Evolutionary conservation across 2,113 vertebrate genomes (phyloP).

Genomic region (Gymnarchus niloticus): DNA sequence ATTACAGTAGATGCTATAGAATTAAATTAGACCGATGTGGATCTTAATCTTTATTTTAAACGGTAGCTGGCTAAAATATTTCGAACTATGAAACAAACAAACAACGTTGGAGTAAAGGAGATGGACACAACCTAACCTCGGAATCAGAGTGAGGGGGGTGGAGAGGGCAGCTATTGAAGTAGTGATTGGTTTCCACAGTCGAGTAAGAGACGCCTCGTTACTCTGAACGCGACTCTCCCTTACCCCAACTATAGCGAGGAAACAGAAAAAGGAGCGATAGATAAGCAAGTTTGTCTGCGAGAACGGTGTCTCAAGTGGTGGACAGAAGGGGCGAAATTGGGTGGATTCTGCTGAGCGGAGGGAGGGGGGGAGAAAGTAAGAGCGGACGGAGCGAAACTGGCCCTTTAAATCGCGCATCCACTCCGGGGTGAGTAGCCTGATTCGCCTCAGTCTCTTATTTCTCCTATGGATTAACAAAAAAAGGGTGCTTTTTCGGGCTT

Average conservation of each 20-base stretch:
- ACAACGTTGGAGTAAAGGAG: constrained; percentile 1
- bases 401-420: constrained; percentile 29
- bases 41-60: background rate
- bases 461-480: background rate
- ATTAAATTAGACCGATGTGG: background rate
- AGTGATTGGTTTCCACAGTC: constrained; percentile 17
- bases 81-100: constrained; percentile 11
- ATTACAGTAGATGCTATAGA: background rate
- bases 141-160: background rate
- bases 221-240: constrained; percentile 17
- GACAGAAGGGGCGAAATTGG: constrained; percentile 27
- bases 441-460: constrained; percentile 12
- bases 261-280: constrained; percentile 18
- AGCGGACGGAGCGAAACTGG: constrained; percentile 25
- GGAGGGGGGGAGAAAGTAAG: constrained; percentile 23
- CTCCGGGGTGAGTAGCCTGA: constrained; percentile 25
- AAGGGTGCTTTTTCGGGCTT: background rate
- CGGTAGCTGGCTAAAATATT: background rate
- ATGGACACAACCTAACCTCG: constrained; percentile 17
- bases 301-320: constrained; percentile 25
- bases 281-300: constrained; percentile 32
- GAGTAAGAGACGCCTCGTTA: constrained; percentile 6
- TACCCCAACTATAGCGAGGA: constrained; percentile 21
- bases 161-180: background rate
- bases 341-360: constrained; percentile 23